Percentiles rank a stretch among this genome's conserved stretches.
Conservation (phyloP, 2,113 vertebrate species). For the Eulemur macaco region DNA sequence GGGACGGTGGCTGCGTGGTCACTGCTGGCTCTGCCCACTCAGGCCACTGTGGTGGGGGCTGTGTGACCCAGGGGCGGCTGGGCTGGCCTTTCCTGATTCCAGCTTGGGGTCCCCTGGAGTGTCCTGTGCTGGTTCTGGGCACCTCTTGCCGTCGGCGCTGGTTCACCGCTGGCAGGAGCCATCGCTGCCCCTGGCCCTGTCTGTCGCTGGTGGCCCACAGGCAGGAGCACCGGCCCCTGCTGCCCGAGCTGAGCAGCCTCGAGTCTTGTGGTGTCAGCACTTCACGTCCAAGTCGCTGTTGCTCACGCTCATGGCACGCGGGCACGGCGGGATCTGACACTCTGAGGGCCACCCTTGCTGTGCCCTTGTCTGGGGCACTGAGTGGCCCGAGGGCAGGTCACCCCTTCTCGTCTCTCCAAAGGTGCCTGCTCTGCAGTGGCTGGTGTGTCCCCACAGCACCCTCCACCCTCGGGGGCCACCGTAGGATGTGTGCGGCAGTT, state of each 20-base stretch:
- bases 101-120: neutral
- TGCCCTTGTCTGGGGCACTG: neutral
- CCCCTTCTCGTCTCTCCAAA: too few species aligned
- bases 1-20: neutral
- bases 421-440: neutral
- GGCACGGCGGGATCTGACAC: neutral
- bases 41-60: fast-evolving
- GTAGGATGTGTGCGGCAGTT: fast-evolving
- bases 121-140: too few species aligned
- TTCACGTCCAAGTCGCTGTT: fast-evolving
- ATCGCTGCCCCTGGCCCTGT: neutral
- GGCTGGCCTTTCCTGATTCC: fast-evolving
- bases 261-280: neutral
- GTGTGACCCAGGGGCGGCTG: neutral
- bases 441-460: neutral
- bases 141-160: fast-evolving
- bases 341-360: neutral
- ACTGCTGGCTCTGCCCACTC: fast-evolving
- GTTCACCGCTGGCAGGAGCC: too few species aligned
- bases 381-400: neutral
- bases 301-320: fast-evolving
- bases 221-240: fast-evolving
- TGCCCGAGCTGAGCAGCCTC: neutral
- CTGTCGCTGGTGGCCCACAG: too few species aligned
- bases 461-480: fast-evolving